Percentiles rank a stretch among this genome's conserved stretches.
Evolutionary conservation across 2,113 vertebrate species (phyloP).

Genomic region (Aythya baeri): DNA sequence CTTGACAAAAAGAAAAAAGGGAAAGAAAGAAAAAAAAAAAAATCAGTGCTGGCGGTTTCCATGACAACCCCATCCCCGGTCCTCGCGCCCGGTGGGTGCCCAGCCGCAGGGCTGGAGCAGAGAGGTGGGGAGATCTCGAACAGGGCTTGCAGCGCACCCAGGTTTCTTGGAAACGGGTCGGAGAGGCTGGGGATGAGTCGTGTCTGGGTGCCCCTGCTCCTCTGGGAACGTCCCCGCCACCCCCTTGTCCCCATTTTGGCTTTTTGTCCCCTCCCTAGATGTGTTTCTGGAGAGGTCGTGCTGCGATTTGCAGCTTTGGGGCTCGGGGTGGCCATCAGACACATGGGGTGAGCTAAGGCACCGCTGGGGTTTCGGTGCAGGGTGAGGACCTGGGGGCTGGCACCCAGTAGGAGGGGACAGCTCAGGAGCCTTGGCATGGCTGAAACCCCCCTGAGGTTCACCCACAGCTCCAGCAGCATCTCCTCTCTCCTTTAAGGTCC

Average conservation of each 20-base stretch:
- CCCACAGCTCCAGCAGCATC: neutral
- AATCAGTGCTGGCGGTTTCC: constrained; percentile 26
- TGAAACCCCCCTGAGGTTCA: neutral
- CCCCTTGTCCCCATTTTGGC: too few relatives aligned
- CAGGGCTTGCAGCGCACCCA: rapidly evolving
- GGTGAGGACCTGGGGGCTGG: too few relatives aligned
- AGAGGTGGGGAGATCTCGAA: neutral
- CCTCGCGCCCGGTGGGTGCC: neutral
- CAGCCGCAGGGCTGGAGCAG: rapidly evolving
- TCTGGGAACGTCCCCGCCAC: too few relatives aligned
- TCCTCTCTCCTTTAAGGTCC: neutral
- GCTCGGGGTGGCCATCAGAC: too few relatives aligned
- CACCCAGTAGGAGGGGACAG: too few relatives aligned
- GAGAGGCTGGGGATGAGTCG: rapidly evolving
- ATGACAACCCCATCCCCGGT: constrained; percentile 45
- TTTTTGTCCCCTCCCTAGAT: too few relatives aligned
- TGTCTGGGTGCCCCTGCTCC: too few relatives aligned
- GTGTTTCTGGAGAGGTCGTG: too few relatives aligned
- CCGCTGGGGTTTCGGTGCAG: too few relatives aligned
- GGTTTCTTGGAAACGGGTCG: neutral
- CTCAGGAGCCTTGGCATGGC: rapidly evolving
- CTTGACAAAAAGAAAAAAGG: neutral
- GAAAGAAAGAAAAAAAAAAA: neutral
- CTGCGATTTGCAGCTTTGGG: too few relatives aligned
- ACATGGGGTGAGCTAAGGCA: too few relatives aligned